Base-by-base conservation (phyloP, 2,888 invertebrate species). In the Nipponacmea schrenckii region DNA sequence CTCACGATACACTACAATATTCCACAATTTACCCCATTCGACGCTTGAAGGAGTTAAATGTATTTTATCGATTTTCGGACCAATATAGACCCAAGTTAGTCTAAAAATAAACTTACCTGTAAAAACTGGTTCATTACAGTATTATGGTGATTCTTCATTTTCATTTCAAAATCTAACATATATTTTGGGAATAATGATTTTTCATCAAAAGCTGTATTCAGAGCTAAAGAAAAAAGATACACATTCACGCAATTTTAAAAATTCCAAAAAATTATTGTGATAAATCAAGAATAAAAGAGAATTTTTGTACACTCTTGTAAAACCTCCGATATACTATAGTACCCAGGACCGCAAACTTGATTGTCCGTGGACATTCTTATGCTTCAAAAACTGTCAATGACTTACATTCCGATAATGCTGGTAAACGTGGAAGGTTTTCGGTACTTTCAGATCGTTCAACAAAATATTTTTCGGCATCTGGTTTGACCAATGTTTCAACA, bases 161-260 rank as follows among this genome's bases (percentile, higher is more conserved):
- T 84, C 56, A 78, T 81, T 74, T 89, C 89, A 80, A 82, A 88
- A 64, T 89, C 89, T 27, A 89, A 77, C 46, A 89, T 85, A 77
- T 88, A 88, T 27, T 84, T 82, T 2, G 89, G 89, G 74, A 89
- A 89, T 68, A 89, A 79, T 5, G 86, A 83, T 75, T 87, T 88
- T 80, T 89, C 89, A 77, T 89, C 89, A 76, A 87, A 89, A 0
- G 87, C 87, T 26, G 86, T 83, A 70, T 82, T 84, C 70, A 89
- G 74, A 31, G 84, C 88, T 89, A 77, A 50, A 82, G 80, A 17
- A 64, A 56, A 63, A 39, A 10, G 14, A 26, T 8, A 67, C 5
- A 17, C 26, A 10, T 14, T 12, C 10, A 45, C n/a, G 7, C 0
- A 27, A 24, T n/a, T 20, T 64, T 10, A 64, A 4, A 31, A 31